Evolutionary conservation across 2,113 vertebrate genomes (phyloP).

Genomic region (Rhodinocichla rosea): DNA sequence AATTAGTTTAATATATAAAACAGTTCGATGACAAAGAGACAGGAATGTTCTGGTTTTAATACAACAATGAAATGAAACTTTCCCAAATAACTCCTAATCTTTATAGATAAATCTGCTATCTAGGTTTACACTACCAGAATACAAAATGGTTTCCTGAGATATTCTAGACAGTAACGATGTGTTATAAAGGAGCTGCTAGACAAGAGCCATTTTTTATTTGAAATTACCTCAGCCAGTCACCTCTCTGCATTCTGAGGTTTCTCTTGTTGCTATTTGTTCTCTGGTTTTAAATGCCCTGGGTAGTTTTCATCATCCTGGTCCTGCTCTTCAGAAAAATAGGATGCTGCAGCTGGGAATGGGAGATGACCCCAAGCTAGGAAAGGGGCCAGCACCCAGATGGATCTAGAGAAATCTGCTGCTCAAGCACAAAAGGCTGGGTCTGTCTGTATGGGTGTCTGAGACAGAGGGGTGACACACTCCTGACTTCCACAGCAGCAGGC

Average conservation of each 20-base stretch:
- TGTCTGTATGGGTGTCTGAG: neutral
- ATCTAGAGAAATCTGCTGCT: neutral
- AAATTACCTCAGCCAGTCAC: conserved; percentile 47
- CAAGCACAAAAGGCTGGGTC: neutral
- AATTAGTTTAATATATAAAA: conserved; percentile 53
- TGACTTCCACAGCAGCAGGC: neutral
- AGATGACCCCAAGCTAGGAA: neutral
- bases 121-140: conserved; percentile 47
- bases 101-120: conserved; percentile 59
- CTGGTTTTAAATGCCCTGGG: neutral
- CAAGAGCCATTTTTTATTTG: conserved; percentile 59
- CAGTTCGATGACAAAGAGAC: conserved; percentile 26
- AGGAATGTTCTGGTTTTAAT: conserved; percentile 33
- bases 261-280: neutral
- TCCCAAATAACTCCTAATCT: conserved; percentile 54
- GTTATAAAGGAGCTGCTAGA: conserved; percentile 49
- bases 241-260: conserved; percentile 15
- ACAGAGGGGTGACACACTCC: neutral
- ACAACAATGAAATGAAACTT: conserved; percentile 60
- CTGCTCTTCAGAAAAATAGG: neutral
- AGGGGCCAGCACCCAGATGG: neutral
- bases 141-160: conserved; percentile 52
- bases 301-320: neutral
- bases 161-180: conserved; percentile 38
- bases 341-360: neutral